Evolutionary conservation across 2,888 invertebrate species (phyloP).

Genomic region (Ectemnius continuus): DNA sequence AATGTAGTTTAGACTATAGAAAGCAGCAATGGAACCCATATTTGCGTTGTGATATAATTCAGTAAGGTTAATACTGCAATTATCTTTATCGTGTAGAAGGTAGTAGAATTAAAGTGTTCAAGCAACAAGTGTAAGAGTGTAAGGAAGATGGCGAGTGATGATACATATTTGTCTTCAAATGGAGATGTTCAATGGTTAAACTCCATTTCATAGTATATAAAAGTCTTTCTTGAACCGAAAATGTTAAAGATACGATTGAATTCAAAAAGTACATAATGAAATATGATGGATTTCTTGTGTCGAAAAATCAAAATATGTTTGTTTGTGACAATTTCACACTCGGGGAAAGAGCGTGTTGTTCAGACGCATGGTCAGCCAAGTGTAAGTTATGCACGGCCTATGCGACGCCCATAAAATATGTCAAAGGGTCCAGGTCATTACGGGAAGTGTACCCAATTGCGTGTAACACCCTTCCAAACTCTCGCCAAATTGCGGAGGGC

Average conservation of each 20-base stretch:
- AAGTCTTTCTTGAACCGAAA: neutral
- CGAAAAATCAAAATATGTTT: neutral
- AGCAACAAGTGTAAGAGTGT: no score
- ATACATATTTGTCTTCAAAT: no score
- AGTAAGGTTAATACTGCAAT: no score
- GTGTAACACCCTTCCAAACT: slow-evolving; percentile 68
- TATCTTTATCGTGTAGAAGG: no score
- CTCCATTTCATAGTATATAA: neutral
- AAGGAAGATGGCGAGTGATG: no score
- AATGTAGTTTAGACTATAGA: no score
- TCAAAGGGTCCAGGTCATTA: slow-evolving; percentile 67
- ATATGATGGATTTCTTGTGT: neutral
- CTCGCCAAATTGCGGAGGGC: slow-evolving; percentile 8
- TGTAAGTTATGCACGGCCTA: slow-evolving; percentile 68
- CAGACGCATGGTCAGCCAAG: slow-evolving; percentile 59
- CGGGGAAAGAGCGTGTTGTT: slow-evolving; percentile 28
- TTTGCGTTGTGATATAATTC: no score
- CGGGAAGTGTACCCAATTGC: slow-evolving; percentile 73
- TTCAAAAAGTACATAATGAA: neutral
- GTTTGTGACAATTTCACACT: slow-evolving; percentile 28
- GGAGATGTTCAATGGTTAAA: neutral
- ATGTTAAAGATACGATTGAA: neutral
- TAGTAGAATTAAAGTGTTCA: no score
- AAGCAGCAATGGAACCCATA: no score
- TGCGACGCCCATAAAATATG: slow-evolving; percentile 67